Evolutionary conservation across 2,888 invertebrate genomes (phyloP).

Genomic region (Tetramorium bicarinatum): DNA sequence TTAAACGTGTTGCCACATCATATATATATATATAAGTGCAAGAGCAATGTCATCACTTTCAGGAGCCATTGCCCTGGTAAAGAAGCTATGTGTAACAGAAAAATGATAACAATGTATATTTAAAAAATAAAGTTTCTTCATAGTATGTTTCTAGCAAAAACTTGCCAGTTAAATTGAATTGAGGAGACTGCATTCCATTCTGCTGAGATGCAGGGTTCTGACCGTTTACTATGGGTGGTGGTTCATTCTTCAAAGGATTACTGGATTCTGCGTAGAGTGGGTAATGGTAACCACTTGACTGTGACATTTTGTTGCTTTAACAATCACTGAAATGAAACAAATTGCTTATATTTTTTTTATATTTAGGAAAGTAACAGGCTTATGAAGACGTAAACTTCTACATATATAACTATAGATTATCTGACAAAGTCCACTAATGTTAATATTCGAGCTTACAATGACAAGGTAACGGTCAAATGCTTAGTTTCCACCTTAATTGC

Average conservation of each 20-base stretch:
- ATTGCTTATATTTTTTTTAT: not conserved
- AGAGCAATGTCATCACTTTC: not conserved
- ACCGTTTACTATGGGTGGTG: slow-evolving; percentile 78
- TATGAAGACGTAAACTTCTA: not conserved
- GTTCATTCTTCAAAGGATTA: slow-evolving; percentile 74
- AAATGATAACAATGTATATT: not conserved
- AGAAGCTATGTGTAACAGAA: not conserved
- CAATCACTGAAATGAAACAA: slow-evolving; percentile 71
- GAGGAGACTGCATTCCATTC: slow-evolving; percentile 80
- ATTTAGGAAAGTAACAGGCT: not conserved
- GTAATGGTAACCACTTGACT: slow-evolving; percentile 80
- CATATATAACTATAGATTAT: not conserved
- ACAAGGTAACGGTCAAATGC: not conserved
- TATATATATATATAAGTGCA: not conserved
- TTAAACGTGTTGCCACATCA: not conserved
- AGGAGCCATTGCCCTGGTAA: not conserved
- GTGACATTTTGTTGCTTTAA: slow-evolving; percentile 79
- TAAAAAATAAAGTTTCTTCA: not conserved
- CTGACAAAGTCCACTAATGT: not conserved
- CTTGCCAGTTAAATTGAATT: slow-evolving; percentile 80
- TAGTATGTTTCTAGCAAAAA: not conserved
- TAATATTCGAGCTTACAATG: not conserved
- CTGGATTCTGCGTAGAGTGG: slow-evolving; percentile 76
- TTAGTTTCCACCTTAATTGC: not conserved
- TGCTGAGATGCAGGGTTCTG: slow-evolving; percentile 77